A percentile compares a stretch with the other conserved stretches of the same genome.
Conservation (phyloP, 2,888 invertebrate genomes). For the Drosophila peninsularis region DNA sequence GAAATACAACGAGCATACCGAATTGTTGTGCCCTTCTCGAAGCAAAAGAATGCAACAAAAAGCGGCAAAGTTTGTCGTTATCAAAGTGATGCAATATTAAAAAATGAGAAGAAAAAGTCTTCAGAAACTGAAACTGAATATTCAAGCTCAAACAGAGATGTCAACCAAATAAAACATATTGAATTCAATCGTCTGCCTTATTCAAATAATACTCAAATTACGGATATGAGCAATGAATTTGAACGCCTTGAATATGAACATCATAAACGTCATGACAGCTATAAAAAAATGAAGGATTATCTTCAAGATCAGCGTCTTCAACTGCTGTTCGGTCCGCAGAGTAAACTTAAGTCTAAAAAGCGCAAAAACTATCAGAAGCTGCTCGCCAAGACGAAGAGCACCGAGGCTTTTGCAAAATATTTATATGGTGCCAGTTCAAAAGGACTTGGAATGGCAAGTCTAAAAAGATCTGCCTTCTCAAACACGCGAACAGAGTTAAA, state of each 20-base stretch:
- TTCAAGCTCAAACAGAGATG: too few species aligned
- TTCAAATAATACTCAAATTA: neutral
- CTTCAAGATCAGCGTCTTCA: neutral
- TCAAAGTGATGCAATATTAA: too few species aligned
- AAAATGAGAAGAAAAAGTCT: too few species aligned
- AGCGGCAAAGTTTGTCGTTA: too few species aligned
- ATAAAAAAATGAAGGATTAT: neutral
- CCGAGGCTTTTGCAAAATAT: neutral
- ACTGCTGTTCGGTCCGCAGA: neutral
- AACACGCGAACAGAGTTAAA: too few species aligned
- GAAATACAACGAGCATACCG: neutral
- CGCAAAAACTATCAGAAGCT: neutral
- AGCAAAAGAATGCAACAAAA: neutral
- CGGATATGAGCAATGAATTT: neutral
- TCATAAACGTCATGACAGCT: fast-evolving
- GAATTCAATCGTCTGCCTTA: too few species aligned
- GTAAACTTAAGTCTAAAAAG: neutral
- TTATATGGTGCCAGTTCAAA: too few species aligned
- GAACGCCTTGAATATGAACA: neutral
- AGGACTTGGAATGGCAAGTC: too few species aligned
- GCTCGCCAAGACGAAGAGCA: too few species aligned
- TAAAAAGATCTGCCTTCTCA: too few species aligned
- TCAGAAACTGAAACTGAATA: neutral
- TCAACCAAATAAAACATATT: too few species aligned
- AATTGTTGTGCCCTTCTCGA: neutral